Evolutionary conservation across 1,140 invertebrate genomes (phyloP), one percentile per base, ranked within the genome.

Genomic region (Drosophila truncata): DNA sequence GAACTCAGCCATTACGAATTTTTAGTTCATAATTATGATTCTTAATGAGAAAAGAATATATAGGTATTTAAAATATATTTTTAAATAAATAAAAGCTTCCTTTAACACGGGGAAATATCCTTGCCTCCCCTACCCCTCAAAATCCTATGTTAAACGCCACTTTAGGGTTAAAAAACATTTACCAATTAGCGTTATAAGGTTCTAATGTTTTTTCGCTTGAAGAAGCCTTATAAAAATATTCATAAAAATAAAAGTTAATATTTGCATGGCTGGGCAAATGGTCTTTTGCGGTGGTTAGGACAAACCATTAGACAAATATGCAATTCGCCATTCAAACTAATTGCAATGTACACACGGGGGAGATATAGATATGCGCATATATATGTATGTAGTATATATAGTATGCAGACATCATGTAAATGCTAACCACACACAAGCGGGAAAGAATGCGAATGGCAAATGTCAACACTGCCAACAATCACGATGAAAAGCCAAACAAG

Each of bases 251-350:
- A 37, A 5, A 37, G 52, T 37, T 55, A 55, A 55, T 55, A 55
- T 55, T 55, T 37, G 52, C 52, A 55, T 23, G 52, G 33, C 1
- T 25, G 52, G 52, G 33, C 52, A 55, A 55, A 55, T 37, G 52
- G 52, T 23, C 33, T 47, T 47, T 47, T 37, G 52, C 20, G 20
- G 33, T 37, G 52, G 52, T 16, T 37, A 37, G 52, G 35, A 35
- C 20, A 2, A 55, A 37, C 52, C 52, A 55, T 55, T 55, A 55
- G 52, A 55, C 52, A 55, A 55, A 37, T 55, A 55, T 55, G 52
- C 52, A 55, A 55, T 55, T 55, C 52, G 52, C 52, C 33, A 55
- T 55, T 55, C 52, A 55, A 55, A 55, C 52, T 55, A 55, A 55
- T 55, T 55, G 52, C 52, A 37, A 55, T 55, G 52, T n/a, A 55